Conservation (phyloP, 1,140 invertebrate species). For the Bombus waltoni region DNA sequence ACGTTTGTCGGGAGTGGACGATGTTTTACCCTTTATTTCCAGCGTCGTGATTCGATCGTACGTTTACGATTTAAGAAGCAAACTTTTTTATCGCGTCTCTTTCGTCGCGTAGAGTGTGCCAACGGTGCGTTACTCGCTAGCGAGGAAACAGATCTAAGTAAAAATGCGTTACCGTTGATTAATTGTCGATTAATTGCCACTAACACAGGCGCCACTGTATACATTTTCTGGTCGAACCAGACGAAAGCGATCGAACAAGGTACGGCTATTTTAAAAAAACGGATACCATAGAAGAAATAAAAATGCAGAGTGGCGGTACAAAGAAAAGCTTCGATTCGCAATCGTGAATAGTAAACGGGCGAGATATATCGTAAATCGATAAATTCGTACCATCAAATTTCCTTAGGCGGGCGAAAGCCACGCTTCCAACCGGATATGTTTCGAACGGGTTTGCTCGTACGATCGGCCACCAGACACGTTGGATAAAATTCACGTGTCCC, state of each 20-base stretch:
- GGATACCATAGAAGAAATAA: neutral
- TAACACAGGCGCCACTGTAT: too few relatives aligned
- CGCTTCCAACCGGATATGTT: slow-evolving; percentile 17
- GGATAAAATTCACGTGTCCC: slow-evolving; percentile 56
- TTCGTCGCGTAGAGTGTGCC: fast-evolving
- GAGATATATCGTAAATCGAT: slow-evolving; percentile 24
- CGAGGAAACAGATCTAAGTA: too few relatives aligned
- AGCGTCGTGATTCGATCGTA: too few relatives aligned
- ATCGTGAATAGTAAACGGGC: neutral
- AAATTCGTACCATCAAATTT: slow-evolving; percentile 31
- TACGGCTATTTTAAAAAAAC: neutral
- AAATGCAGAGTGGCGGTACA: neutral
- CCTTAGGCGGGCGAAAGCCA: neutral
- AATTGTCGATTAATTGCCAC: too few relatives aligned
- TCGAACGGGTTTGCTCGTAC: slow-evolving; percentile 28
- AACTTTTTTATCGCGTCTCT: too few relatives aligned
- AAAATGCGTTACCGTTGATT: too few relatives aligned
- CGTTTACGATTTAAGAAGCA: too few relatives aligned
- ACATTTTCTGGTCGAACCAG: too few relatives aligned
- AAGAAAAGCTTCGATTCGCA: neutral
- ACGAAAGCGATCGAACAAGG: too few relatives aligned
- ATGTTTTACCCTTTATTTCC: too few relatives aligned
- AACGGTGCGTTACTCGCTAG: too few relatives aligned
- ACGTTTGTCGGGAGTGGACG: too few relatives aligned
- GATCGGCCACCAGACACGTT: slow-evolving; percentile 42